A percentile compares a stretch with the other conserved stretches of the same genome.
phyloP scores from a whole-genome alignment of 2,888 invertebrate genomes.

The Ochropleura leucogaster region DNA sequence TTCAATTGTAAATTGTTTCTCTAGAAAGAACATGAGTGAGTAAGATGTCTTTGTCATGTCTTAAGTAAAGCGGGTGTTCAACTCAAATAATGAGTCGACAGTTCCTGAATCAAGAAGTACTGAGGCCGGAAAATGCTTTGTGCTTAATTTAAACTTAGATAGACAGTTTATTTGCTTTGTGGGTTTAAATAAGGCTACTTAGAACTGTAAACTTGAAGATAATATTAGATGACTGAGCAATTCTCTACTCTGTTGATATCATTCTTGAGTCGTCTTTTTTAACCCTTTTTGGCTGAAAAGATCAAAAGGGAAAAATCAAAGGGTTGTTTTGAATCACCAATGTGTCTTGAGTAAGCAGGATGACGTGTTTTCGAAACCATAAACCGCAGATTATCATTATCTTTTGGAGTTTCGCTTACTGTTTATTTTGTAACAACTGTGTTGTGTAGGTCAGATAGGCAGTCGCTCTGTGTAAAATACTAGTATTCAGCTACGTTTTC shows the following conservation, averaged over 20 bases:
- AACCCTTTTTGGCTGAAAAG: background rate
- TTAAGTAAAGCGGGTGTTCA: slow-evolving; percentile 42
- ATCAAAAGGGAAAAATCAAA: background rate
- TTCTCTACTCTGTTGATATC: slow-evolving; percentile 4
- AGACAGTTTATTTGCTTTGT: slow-evolving; percentile 38
- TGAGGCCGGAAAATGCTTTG: slow-evolving; percentile 44
- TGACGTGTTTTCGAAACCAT: background rate
- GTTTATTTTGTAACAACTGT: too few relatives aligned
- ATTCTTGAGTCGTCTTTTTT: background rate
- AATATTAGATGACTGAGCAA: slow-evolving; percentile 39
- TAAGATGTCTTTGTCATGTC: slow-evolving; percentile 50
- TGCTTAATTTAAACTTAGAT: slow-evolving; percentile 52
- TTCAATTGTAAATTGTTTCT: slow-evolving; percentile 60
- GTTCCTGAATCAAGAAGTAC: slow-evolving; percentile 41
- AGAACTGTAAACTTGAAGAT: slow-evolving; percentile 27
- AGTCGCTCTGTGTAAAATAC: too few relatives aligned
- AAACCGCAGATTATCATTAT: background rate
- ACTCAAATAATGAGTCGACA: slow-evolving; percentile 55
- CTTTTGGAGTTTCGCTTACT: too few relatives aligned
- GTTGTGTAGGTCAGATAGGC: too few relatives aligned
- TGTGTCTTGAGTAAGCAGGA: background rate
- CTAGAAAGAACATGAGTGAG: slow-evolving; percentile 34
- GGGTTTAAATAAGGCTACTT: slow-evolving; percentile 31
- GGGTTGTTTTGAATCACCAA: background rate
- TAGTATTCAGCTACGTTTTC: too few relatives aligned